A percentile compares a stretch with the other conserved stretches of the same genome.
These are phyloP conservation scores for Pristionchus exspectatus DNA, from an alignment of 2,888 invertebrate species.

Conservation along the genomic window DNA sequence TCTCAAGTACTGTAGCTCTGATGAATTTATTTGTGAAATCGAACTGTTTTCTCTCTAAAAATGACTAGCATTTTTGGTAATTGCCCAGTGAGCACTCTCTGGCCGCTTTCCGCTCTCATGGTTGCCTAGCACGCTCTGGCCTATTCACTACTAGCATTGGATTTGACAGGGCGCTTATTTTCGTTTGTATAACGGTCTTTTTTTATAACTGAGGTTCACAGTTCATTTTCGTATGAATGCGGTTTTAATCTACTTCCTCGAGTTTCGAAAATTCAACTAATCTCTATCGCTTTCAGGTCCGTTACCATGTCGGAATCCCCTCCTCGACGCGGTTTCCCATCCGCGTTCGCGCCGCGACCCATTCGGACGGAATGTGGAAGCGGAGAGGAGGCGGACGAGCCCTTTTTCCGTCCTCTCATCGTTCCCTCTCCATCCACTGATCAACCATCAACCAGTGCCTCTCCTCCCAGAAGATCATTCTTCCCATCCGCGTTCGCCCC, in stretches of 20 bases:
- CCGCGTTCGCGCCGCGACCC: constrained; percentile 22
- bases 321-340: neutral
- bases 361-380: neutral
- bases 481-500: neutral
- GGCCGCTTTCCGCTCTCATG: too few relatives aligned
- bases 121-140: too few relatives aligned
- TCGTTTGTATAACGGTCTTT: too few relatives aligned
- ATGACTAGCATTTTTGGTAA: too few relatives aligned
- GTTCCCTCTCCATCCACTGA: neutral
- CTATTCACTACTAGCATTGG: too few relatives aligned
- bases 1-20: neutral
- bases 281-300: neutral
- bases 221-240: too few relatives aligned
- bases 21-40: neutral
- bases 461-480: neutral
- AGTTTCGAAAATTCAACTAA: too few relatives aligned
- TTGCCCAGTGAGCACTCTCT: too few relatives aligned
- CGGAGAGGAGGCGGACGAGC: neutral
- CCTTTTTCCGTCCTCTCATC: neutral
- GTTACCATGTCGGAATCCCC: neutral
- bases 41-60: too few relatives aligned
- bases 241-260: too few relatives aligned
- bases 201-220: too few relatives aligned
- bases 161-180: too few relatives aligned
- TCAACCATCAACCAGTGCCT: neutral